Conservation (phyloP, 2,797 vertebrate species). For the Sciurus carolinensis region DNA sequence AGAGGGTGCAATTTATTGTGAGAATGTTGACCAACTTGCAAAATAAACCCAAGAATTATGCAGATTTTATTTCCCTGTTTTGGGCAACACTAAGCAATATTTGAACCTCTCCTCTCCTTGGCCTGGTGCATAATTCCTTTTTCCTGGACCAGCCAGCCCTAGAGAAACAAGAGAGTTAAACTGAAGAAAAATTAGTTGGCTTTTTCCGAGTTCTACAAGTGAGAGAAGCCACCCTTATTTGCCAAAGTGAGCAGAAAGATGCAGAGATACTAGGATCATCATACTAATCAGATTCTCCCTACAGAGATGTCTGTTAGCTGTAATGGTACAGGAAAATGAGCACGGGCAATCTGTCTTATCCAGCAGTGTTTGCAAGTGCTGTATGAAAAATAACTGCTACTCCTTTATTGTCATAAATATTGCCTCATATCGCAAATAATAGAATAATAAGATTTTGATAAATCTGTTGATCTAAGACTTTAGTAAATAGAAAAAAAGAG, state of each 20-base stretch:
- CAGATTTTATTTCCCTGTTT: neutral
- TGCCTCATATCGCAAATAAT: slow-evolving; percentile 15
- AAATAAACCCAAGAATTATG: neutral
- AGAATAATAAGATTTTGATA: slow-evolving; percentile 21
- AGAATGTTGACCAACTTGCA: neutral
- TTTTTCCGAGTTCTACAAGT: neutral
- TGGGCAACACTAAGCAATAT: neutral
- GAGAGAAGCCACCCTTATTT: neutral
- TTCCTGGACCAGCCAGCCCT: neutral
- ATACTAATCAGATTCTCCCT: neutral
- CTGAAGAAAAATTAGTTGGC: neutral
- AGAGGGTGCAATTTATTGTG: neutral
- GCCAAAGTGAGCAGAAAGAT: neutral
- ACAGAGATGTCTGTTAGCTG: neutral
- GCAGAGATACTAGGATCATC: neutral
- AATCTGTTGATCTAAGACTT: neutral
- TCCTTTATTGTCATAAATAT: neutral
- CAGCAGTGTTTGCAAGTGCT: neutral
- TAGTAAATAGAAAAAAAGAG: neutral
- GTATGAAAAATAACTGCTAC: slow-evolving; percentile 1
- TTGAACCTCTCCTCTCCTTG: neutral
- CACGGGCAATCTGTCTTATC: neutral
- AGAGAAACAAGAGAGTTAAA: neutral
- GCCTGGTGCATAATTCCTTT: neutral
- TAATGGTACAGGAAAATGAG: neutral